phyloP scores from a whole-genome alignment of 2,113 vertebrate genomes.

The Lycocorax pyrrhopterus region DNA sequence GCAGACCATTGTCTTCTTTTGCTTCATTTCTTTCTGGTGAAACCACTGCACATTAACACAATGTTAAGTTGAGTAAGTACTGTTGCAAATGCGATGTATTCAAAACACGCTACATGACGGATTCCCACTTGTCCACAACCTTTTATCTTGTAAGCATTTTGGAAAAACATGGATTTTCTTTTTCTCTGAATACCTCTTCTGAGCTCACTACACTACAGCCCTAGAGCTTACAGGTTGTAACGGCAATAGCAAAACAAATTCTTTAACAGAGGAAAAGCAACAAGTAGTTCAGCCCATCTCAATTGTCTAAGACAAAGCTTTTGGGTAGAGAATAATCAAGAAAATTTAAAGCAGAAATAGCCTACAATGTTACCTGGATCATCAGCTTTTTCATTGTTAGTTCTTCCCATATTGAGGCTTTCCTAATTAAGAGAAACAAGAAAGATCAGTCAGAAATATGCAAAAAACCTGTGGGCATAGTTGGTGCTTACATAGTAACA shows the following conservation, averaged over 20 bases:
- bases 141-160: neutral
- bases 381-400: neutral
- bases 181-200: neutral
- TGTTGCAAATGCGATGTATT: neutral
- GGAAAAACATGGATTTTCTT: neutral
- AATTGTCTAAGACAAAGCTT: neutral
- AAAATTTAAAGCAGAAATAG: slow-evolving; percentile 5
- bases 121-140: neutral
- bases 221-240: neutral
- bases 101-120: neutral
- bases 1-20: slow-evolving; percentile 82
- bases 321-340: neutral
- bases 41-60: neutral
- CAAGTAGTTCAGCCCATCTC: neutral
- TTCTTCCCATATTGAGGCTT: slow-evolving; percentile 49
- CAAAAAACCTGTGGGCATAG: neutral
- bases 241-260: neutral
- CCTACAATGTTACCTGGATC: slow-evolving; percentile 1
- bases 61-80: neutral
- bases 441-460: neutral
- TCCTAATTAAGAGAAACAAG: neutral
- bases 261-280: neutral
- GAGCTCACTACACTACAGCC: neutral
- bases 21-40: slow-evolving; percentile 79
- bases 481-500: neutral